phyloP scores from a whole-genome alignment of 2,888 invertebrate genomes.

The Anoplius nigerrimus region DNA sequence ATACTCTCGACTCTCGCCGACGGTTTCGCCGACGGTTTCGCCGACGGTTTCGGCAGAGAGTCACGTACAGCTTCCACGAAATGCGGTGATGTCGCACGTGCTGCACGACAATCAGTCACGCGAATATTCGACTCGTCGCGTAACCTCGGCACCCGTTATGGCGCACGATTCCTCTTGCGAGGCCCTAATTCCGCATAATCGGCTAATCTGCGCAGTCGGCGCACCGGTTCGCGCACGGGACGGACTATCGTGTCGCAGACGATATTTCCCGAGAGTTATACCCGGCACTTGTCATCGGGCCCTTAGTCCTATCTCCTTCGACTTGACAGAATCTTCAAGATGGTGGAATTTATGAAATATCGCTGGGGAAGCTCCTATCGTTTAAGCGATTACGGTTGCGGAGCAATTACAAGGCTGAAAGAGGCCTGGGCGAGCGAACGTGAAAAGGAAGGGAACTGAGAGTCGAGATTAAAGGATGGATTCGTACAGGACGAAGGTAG shows the following conservation, averaged over 20 bases:
- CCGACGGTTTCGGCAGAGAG: constrained; percentile 17
- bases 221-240: constrained; percentile 13
- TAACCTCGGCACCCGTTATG: constrained; percentile 23
- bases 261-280: constrained; percentile 18
- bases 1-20: constrained; percentile 3
- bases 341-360: no score
- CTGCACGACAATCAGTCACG: constrained; percentile 47
- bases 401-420: no score
- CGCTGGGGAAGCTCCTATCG: no score
- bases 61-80: constrained; percentile 44
- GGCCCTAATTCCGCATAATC: constrained; percentile 19
- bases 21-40: no score
- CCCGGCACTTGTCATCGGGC: no score
- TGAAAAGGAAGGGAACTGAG: no score
- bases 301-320: no score
- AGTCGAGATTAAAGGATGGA: no score
- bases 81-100: constrained; percentile 46
- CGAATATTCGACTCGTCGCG: constrained; percentile 31
- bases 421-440: no score
- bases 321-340: no score
- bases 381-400: no score
- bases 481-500: no score
- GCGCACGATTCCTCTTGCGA: constrained; percentile 22
- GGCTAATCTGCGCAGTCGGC: constrained; percentile 13
- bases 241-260: background rate